Base-by-base conservation (phyloP, 2,113 vertebrate species). In the Nannobrachium achirus region DNA sequence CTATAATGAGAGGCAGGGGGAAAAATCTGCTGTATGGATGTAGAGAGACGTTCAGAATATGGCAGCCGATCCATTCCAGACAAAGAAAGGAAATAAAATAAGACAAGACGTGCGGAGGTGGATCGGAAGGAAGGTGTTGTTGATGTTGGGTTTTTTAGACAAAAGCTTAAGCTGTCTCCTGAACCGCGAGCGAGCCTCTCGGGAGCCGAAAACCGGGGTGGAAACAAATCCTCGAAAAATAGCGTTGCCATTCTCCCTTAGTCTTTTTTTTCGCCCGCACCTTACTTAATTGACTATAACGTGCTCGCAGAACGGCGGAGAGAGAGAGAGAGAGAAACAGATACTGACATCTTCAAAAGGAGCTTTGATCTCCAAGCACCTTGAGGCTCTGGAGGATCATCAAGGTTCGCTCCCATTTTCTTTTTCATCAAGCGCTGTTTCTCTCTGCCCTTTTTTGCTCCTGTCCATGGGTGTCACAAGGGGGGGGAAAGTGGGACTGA, bases 381-480 rank as follows among this genome's bases (percentile, higher is more conserved):
- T 82, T 41, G 49, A 82, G 75, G 64, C 78, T 81, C 73, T 5
- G 50, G 75, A 87, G 80, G 84, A 82, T 89, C 81, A 78, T 78
- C 79, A 80, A 83, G 87, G 75, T 80, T 84, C 70, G 55, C 56
- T 39, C 44, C n/a, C 61, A 61, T 83, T 75, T 79, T 33, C 25
- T 33, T 3, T 86, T 88, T 82, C 70, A 77, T 79, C 20, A 40
- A 49, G 4, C 55, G 6, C 56, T 58, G 62, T 75, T 78, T 66
- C 72, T 65, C 56, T 75, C 58, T 58, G 56, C 58, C 63, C 56
- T 58, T 61, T 55, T 45, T n/a, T 14, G 20, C 20, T 56, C 55
- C 51, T 9, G 3, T 18, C n/a, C n/a, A n/a, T n/a, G n/a, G n/a
- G n/a, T n/a, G n/a, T n/a, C n/a, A n/a, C n/a, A n/a, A n/a, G n/a